Conservation (phyloP, 2,888 invertebrate genomes). For the Lepidonotus clava region DNA sequence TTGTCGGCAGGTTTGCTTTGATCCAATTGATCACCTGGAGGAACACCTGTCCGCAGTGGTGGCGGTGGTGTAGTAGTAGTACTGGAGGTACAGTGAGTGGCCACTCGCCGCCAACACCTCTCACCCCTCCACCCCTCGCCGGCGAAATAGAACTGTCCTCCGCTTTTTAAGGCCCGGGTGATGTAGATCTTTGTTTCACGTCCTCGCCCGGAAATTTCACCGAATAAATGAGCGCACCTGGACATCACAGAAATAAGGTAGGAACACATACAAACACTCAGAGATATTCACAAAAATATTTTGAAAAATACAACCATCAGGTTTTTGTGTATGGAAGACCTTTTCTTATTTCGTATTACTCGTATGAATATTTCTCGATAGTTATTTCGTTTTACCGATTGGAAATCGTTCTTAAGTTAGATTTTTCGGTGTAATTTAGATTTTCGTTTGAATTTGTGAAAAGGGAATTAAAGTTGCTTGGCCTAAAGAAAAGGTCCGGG, state of each 20-base stretch:
- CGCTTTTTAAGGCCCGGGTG: neutral
- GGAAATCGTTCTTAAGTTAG: too few species aligned
- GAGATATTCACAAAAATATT: neutral
- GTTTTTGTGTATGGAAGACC: too few species aligned
- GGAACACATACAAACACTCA: neutral
- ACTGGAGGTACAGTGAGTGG: neutral
- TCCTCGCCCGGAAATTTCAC: slow-evolving; percentile 20
- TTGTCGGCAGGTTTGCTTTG: neutral
- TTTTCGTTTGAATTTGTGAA: too few species aligned
- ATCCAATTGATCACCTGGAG: neutral
- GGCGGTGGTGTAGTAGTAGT: neutral
- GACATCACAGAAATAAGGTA: neutral
- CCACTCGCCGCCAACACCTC: neutral
- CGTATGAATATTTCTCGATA: too few species aligned
- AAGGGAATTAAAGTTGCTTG: slow-evolving; percentile 27
- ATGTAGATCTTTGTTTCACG: slow-evolving; percentile 7
- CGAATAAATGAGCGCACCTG: neutral
- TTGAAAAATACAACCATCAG: too few species aligned
- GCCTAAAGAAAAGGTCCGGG: neutral
- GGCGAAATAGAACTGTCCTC: slow-evolving; percentile 36
- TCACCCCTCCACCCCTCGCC: slow-evolving; percentile 4
- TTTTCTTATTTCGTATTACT: too few species aligned
- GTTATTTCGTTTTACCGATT: too few species aligned
- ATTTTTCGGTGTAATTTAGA: too few species aligned
- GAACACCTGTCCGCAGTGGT: neutral